Conservation (phyloP, 2,797 vertebrate genomes). For the Psittacula echo region DNA sequence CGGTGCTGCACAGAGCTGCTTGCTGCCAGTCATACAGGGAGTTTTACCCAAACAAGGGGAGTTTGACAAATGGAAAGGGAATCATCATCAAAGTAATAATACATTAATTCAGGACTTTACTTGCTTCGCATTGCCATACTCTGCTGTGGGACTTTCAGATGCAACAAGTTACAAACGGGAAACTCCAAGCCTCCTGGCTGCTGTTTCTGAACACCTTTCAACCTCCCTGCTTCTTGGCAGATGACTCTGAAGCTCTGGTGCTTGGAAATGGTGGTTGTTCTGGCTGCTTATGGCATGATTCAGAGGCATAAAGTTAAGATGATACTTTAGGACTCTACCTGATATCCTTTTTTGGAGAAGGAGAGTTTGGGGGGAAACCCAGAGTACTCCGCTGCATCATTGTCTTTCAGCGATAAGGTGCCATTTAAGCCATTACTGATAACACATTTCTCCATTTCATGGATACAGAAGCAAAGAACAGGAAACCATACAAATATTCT, state of each 20-base stretch:
- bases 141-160: not conserved
- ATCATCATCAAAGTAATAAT: not conserved
- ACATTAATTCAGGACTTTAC: not conserved
- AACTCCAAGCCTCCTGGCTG: not conserved
- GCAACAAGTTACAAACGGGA: not conserved
- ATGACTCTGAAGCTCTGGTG: not conserved
- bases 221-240: not conserved
- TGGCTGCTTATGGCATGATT: not conserved
- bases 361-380: not conserved
- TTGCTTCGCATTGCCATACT: not conserved
- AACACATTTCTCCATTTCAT: not conserved
- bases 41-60: not conserved
- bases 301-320: not conserved
- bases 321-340: not conserved
- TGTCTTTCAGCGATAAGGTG: not conserved
- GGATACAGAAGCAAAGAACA: not conserved
- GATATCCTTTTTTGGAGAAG: not conserved
- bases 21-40: fast-evolving
- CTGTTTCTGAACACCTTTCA: not conserved
- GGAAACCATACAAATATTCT: not conserved
- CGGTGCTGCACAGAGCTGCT: not conserved
- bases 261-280: not conserved
- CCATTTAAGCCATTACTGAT: not conserved
- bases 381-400: not conserved
- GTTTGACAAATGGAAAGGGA: not conserved